These are phyloP conservation scores for Etheostoma spectabile DNA, from an alignment of 2,113 vertebrate species.

Conservation along the genomic window DNA sequence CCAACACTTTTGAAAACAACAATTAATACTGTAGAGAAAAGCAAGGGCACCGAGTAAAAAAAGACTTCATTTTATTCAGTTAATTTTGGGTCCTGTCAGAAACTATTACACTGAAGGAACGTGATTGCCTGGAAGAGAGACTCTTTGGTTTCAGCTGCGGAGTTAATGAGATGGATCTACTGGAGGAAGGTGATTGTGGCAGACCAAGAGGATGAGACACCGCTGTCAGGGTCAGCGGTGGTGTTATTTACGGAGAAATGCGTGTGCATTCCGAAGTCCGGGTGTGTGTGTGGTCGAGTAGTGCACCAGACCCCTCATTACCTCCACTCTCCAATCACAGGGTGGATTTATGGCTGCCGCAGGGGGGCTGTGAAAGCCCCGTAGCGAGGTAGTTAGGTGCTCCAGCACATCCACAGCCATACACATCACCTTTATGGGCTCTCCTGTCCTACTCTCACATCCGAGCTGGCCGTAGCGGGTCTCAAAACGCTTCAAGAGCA, in stretches of 20 bases:
- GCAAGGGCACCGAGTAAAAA: not conserved
- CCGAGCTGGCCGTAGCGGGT: conserved; percentile 5
- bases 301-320: conserved; percentile 67
- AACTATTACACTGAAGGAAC: conserved; percentile 41
- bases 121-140: conserved; percentile 49
- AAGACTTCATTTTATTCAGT: conserved; percentile 49
- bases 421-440: conserved; percentile 69
- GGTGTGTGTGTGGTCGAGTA: conserved; percentile 17
- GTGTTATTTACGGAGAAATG: conserved; percentile 70
- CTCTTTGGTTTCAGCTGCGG: conserved; percentile 47
- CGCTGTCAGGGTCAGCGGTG: conserved; percentile 66
- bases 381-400: conserved; percentile 66
- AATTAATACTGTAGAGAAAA: conserved; percentile 44
- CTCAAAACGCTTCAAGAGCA: conserved; percentile 29
- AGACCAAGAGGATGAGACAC: conserved; percentile 65
- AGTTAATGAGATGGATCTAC: conserved; percentile 78
- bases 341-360: conserved; percentile 67
- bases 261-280: conserved; percentile 14
- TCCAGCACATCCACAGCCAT: conserved; percentile 48
- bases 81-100: conserved; percentile 64
- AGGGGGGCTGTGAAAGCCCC: conserved; percentile 61
- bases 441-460: conserved; percentile 45
- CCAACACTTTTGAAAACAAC: conserved; percentile 51
- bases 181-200: conserved; percentile 69
- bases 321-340: conserved; percentile 72